Evolutionary conservation across 2,797 vertebrate species (phyloP), one percentile per base, ranked within the genome.

Genomic region (Sebastes oblongus): DNA sequence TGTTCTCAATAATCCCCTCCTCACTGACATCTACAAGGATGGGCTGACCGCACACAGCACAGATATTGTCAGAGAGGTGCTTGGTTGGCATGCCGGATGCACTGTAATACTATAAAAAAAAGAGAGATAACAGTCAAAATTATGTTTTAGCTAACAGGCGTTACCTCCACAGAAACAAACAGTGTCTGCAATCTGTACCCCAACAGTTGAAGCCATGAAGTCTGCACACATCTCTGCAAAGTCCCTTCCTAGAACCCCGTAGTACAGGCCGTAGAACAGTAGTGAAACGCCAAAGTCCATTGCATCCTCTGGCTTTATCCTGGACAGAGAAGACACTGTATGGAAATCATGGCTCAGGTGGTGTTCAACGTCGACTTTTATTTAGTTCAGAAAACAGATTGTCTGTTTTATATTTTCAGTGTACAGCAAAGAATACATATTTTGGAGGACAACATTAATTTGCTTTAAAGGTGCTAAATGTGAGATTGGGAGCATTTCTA

Each of bases 191-290:
- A 18, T 58, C 29, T 7, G 84, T 89, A 99, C 98, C 92, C 98
- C 98, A 22, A 99, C 96, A 1, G 98, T 99, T 1, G 98, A 99
- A 3, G 98, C 98, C 98, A 99, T 99, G 92, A 98, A 99, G 90
- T 99, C 98, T 0, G 98, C 98, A 89, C 98, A 99, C 97, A 99
- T 99, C 92, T 99, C 98, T 0, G 98, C 98, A 89, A 99, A 99
- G 93, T 99, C 98, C 30, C 98, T 93, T 65, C 99, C 98, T 5
- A 99, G 94, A 13, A 99, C 98, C 3, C 98, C 98, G 0, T 99
- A 99, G 92, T 99, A 99, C 24, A 99, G 96, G 6, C 98, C 98
- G 0, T 99, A 99, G 93, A 99, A 99, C 4, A 99, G 96, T 6
- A 99, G 95, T 2, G 98, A 99, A 55, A 99, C 98, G 8, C 98